Conservation (phyloP, 2,797 vertebrate genomes). For the Malacoctenus gilli region DNA sequence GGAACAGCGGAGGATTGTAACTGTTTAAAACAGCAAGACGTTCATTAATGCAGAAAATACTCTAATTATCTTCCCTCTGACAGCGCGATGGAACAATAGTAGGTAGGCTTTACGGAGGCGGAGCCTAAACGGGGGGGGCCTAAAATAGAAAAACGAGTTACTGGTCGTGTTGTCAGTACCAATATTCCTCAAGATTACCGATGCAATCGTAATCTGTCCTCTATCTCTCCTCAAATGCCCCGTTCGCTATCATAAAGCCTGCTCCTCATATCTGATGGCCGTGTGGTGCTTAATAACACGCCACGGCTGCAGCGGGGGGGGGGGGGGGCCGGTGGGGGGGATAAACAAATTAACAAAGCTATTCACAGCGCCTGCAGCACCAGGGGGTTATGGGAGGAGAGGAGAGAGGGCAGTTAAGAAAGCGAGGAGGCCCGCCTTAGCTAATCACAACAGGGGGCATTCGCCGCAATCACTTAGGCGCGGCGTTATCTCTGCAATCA, state of each 20-base stretch:
- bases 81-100: no score
- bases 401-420: constrained; percentile 64
- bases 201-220: constrained; percentile 79
- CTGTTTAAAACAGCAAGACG: constrained; percentile 57
- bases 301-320: constrained; percentile 55
- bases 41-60: constrained; percentile 52
- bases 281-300: constrained; percentile 78
- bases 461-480: constrained; percentile 66
- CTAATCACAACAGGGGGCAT: constrained; percentile 70
- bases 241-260: constrained; percentile 66
- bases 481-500: constrained; percentile 72
- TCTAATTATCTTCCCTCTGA: constrained; percentile 35
- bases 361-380: constrained; percentile 68
- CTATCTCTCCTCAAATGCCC: constrained; percentile 78
- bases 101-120: constrained; percentile 14
- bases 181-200: constrained; percentile 74
- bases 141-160: constrained; percentile 52
- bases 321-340: constrained; percentile 69
- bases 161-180: constrained; percentile 50
- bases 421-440: constrained; percentile 58
- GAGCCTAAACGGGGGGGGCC: constrained; percentile 43
- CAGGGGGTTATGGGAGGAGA: constrained; percentile 61
- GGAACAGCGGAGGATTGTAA: constrained; percentile 46
- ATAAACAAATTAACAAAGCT: constrained; percentile 82
- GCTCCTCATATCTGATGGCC: constrained; percentile 76